Evolutionary conservation across 2,113 vertebrate species (phyloP).

Genomic region (Platichthys stellatus): DNA sequence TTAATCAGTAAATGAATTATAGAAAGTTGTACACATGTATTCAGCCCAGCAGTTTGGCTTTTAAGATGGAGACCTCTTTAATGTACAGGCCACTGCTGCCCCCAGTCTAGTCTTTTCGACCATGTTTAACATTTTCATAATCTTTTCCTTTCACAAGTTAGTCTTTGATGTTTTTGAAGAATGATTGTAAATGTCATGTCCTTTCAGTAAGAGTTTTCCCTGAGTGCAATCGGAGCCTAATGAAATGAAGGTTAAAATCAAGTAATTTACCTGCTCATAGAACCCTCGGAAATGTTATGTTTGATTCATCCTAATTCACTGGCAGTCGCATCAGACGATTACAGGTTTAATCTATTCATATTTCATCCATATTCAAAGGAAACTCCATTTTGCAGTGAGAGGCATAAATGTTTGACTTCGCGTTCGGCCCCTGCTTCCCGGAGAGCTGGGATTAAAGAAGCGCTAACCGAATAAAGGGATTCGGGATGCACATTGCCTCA

Average conservation of each 20-base stretch:
- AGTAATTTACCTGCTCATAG: slow-evolving; percentile 55
- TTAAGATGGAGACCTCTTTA: slow-evolving; percentile 11
- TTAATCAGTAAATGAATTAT: neutral
- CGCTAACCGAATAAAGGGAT: slow-evolving; percentile 67
- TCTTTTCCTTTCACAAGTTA: slow-evolving; percentile 19
- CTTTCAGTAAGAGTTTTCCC: slow-evolving; percentile 27
- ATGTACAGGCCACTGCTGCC: slow-evolving; percentile 8
- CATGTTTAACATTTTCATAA: slow-evolving; percentile 38
- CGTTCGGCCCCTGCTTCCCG: slow-evolving; percentile 44
- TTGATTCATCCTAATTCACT: slow-evolving; percentile 62
- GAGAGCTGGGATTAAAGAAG: slow-evolving; percentile 67
- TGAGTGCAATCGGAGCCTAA: slow-evolving; percentile 17
- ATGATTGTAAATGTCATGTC: slow-evolving; percentile 30
- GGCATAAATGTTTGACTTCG: slow-evolving; percentile 63
- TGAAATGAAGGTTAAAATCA: slow-evolving; percentile 49
- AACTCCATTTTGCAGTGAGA: slow-evolving; percentile 56
- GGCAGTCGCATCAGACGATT: slow-evolving; percentile 43
- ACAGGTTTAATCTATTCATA: slow-evolving; percentile 52
- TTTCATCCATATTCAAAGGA: slow-evolving; percentile 53
- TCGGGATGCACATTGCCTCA: slow-evolving; percentile 54
- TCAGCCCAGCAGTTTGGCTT: neutral
- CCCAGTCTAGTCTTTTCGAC: slow-evolving; percentile 6
- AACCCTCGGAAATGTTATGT: slow-evolving; percentile 23
- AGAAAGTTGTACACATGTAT: neutral
- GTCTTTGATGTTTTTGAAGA: slow-evolving; percentile 53